Conservation (phyloP, 2,113 vertebrate species). For the Perognathus longimembris region DNA sequence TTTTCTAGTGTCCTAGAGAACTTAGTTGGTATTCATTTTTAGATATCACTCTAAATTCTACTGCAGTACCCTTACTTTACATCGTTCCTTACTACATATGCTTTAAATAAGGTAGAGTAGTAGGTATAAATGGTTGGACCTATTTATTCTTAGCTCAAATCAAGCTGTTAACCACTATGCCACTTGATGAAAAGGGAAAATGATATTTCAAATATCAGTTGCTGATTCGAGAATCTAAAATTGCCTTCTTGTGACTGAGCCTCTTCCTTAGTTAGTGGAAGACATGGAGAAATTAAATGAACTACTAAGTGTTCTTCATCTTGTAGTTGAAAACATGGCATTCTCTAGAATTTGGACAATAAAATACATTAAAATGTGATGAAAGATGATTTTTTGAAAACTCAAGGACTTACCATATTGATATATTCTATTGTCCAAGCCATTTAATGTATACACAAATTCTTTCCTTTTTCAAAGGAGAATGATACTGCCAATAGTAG, state of each 20-base stretch:
- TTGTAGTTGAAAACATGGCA: not conserved
- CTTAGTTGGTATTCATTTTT: not conserved
- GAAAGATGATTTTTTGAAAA: too few relatives aligned
- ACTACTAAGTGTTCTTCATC: not conserved
- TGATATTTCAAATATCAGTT: too few relatives aligned
- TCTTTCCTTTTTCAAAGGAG: not conserved
- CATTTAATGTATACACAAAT: too few relatives aligned
- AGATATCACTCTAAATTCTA: not conserved
- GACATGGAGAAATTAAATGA: not conserved
- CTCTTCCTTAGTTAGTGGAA: not conserved
- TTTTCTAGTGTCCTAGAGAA: not conserved
- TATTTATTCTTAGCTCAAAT: not conserved
- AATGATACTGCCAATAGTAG: not conserved
- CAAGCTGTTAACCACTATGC: not conserved
- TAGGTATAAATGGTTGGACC: not conserved
- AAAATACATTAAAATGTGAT: not conserved
- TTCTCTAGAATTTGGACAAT: not conserved
- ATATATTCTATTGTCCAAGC: too few relatives aligned
- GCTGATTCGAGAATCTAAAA: not conserved
- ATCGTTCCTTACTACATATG: not conserved
- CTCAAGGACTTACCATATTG: too few relatives aligned
- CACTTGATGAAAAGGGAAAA: not conserved
- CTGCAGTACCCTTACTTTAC: not conserved
- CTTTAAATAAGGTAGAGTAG: too few relatives aligned
- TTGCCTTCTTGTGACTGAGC: not conserved